phyloP scores from a whole-genome alignment of 64 coral and sea anemone species.

The Catalaphyllia jardinei region DNA sequence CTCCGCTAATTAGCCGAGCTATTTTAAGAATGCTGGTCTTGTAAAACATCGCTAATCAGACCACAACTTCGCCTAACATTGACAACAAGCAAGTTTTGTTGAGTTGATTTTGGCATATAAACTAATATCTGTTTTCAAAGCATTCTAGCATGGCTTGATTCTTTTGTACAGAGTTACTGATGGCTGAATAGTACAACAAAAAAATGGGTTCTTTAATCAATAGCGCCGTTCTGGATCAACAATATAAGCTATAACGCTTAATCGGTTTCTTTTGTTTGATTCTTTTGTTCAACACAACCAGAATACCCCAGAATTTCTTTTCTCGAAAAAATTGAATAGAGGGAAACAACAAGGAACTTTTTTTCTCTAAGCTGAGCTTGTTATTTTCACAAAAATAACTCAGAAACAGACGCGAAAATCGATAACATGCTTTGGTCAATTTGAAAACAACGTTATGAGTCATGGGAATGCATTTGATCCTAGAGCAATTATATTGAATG shows the following conservation, averaged over 20 bases:
- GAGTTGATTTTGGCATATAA: not conserved
- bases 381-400: not conserved
- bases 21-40: slow-evolving; percentile 13
- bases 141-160: too few species aligned
- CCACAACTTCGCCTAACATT: not conserved
- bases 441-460: not conserved
- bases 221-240: too few species aligned
- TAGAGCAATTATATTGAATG: slow-evolving; percentile 22
- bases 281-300: too few species aligned
- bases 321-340: too few species aligned
- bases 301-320: too few species aligned
- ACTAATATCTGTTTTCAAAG: too few species aligned
- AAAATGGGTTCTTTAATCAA: too few species aligned
- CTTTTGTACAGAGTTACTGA: too few species aligned
- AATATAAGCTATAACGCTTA: too few species aligned
- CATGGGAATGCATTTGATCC: slow-evolving; percentile 12
- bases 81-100: not conserved
- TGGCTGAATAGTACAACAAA: too few species aligned
- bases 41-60: not conserved
- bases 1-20: slow-evolving; percentile 4
- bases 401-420: not conserved
- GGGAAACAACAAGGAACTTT: not conserved
- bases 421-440: not conserved
- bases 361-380: not conserved
- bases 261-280: too few species aligned